Conservation (phyloP, 2,113 vertebrate genomes). For the Phrynocephalus versicolor region DNA sequence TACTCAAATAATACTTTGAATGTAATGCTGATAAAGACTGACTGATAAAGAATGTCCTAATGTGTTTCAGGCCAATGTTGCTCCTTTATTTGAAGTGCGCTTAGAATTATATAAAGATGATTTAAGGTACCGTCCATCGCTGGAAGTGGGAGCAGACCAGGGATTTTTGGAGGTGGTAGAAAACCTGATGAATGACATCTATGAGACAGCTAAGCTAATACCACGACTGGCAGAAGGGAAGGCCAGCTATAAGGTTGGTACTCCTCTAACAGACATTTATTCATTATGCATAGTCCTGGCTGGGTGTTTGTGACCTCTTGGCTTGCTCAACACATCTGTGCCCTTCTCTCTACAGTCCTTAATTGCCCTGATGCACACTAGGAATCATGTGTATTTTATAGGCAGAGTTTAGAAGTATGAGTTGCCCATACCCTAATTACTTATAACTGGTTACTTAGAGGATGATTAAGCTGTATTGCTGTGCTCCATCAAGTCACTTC, state of each 20-base stretch:
- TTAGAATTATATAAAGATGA: constrained; percentile 64
- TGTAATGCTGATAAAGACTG: neutral
- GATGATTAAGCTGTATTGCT: no score
- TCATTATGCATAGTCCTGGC: neutral
- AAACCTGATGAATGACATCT: constrained; percentile 63
- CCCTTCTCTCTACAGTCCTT: neutral
- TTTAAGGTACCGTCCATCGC: constrained; percentile 63
- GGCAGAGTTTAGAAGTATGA: no score
- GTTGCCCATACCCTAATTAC: no score
- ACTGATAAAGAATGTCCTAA: neutral
- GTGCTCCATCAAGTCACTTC: no score
- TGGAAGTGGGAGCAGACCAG: constrained; percentile 33
- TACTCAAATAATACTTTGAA: neutral
- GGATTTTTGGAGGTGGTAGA: constrained; percentile 69
- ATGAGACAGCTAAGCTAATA: constrained; percentile 62
- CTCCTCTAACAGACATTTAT: neutral
- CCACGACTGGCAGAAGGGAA: constrained; percentile 63
- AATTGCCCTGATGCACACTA: neutral
- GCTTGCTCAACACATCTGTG: neutral
- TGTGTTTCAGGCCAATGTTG: constrained; percentile 50
- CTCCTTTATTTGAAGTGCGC: constrained; percentile 73
- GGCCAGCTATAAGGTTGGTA: constrained; percentile 64
- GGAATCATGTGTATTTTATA: neutral
- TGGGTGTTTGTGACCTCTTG: neutral
- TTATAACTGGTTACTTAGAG: no score